These are phyloP conservation scores for Chionoecetes opilio DNA, from an alignment of 1,140 invertebrate species.

Conservation along the genomic window DNA sequence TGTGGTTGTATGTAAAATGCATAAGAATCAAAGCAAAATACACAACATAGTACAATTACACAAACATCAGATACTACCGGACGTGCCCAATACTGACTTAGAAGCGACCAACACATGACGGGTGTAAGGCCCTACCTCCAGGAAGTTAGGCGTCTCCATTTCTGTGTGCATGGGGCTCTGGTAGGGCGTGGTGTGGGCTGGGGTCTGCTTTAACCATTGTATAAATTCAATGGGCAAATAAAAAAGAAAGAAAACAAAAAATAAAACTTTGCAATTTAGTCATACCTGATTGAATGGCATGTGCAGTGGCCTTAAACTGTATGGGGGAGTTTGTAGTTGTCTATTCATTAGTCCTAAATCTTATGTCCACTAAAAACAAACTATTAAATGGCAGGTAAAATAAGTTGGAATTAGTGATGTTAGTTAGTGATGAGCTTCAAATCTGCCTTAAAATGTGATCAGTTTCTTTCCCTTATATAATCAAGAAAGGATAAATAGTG, in stretches of 20 bases:
- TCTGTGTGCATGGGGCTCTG: constrained; percentile 67
- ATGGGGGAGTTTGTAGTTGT: no score
- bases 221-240: constrained; percentile 47
- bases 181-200: constrained; percentile 70
- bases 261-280: constrained; percentile 10
- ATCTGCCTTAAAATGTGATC: no score
- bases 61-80: background rate
- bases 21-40: background rate
- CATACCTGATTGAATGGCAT: constrained; percentile 59
- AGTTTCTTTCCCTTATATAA: no score
- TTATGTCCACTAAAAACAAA: no score
- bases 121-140: constrained; percentile 58
- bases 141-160: constrained; percentile 50
- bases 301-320: background rate
- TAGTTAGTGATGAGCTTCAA: no score
- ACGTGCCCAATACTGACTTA: background rate
- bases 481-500: no score
- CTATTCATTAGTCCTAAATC: no score
- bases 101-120: background rate
- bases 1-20: no score
- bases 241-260: constrained; percentile 38
- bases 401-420: no score
- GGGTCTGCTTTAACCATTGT: constrained; percentile 68
- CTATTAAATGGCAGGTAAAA: no score
- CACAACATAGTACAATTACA: background rate